Evolutionary conservation across 1,140 invertebrate species (phyloP).

Genomic region (Brachionus paranguensis): DNA sequence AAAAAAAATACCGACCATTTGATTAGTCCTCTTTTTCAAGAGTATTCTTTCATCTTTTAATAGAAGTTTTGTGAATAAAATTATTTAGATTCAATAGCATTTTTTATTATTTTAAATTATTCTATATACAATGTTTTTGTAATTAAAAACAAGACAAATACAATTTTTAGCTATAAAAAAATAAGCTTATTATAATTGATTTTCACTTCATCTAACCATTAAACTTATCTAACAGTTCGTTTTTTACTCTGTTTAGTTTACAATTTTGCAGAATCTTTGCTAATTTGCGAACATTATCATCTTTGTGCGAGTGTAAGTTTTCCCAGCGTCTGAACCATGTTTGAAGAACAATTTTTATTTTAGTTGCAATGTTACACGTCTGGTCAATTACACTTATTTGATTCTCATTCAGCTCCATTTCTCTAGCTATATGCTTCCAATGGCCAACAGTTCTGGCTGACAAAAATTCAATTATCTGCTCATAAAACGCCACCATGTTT

Average conservation of each 20-base stretch:
- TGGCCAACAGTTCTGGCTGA: not conserved
- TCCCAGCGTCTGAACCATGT: not conserved
- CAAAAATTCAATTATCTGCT: not conserved
- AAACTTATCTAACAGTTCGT: not conserved
- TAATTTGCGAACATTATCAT: not conserved
- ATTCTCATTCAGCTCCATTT: conserved; percentile 35
- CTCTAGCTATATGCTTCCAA: conserved; percentile 32
- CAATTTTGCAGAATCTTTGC: conserved; percentile 11
- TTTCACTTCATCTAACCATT: not conserved
- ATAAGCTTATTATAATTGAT: not conserved
- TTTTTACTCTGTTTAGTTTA: conserved; percentile 2
- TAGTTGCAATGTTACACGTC: not conserved
- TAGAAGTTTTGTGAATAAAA: too few species aligned
- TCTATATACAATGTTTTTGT: too few species aligned
- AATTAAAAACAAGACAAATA: not conserved
- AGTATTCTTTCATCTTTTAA: too few species aligned
- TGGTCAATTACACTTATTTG: not conserved
- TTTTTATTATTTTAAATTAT: too few species aligned
- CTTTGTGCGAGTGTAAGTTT: not conserved
- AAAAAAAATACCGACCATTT: too few species aligned
- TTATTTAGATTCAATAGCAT: too few species aligned
- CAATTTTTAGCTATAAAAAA: not conserved
- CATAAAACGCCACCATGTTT: not conserved
- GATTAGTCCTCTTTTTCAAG: too few species aligned
- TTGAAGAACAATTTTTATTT: not conserved